These are phyloP conservation scores for Lycopodina hypogea DNA, from an alignment of 37 sponge, comb jelly and placozoan genomes.

Conservation along the genomic window DNA sequence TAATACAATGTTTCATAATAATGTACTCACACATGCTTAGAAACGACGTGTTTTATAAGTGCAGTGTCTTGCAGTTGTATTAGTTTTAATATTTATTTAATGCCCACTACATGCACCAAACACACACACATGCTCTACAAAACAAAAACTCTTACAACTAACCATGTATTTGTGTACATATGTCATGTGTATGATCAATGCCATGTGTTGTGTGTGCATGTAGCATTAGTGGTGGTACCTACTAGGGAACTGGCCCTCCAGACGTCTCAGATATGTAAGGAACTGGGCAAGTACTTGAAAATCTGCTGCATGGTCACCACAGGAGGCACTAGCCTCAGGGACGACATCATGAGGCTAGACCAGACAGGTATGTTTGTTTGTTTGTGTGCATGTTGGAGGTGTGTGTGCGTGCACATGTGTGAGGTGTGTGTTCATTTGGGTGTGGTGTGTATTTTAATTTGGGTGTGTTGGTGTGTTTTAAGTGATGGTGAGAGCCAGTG, in stretches of 20 bases:
- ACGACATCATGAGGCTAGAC: constrained; percentile 97
- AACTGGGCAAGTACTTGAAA: constrained; percentile 88
- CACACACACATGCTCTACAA: background rate
- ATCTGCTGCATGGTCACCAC: constrained; percentile 95
- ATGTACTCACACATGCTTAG: too few relatives aligned
- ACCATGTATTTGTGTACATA: background rate
- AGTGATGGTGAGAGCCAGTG: too few relatives aligned
- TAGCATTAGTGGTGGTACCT: constrained; percentile 92
- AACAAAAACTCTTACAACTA: background rate
- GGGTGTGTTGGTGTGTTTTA: background rate
- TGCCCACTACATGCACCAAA: background rate
- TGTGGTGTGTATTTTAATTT: background rate
- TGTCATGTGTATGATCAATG: background rate
- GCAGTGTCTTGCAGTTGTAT: background rate
- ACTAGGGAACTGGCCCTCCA: constrained; percentile 96
- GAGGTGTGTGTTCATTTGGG: background rate
- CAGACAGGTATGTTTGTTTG: constrained; percentile 58
- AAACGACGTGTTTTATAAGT: too few relatives aligned
- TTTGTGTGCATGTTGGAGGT: background rate
- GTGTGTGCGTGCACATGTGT: too few relatives aligned
- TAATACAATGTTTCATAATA: background rate
- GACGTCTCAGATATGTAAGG: constrained; percentile 94
- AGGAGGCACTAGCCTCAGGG: constrained; percentile 91
- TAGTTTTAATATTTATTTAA: background rate
- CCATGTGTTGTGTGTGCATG: background rate